phyloP scores from a whole-genome alignment of 2,888 invertebrate species.

The Phyto melanocephala region DNA sequence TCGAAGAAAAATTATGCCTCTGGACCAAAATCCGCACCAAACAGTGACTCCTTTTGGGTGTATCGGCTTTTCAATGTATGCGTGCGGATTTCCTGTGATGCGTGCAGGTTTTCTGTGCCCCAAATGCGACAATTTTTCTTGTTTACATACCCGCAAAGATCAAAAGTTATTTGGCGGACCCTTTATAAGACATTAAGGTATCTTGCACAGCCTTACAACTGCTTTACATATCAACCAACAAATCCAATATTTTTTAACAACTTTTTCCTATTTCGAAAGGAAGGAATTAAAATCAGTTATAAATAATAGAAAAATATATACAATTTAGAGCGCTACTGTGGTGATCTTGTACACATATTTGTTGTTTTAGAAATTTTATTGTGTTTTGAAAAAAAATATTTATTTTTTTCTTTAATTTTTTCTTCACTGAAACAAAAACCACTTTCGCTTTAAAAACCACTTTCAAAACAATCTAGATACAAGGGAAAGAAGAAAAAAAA shows the following conservation, averaged over 20 bases:
- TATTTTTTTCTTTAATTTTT: conserved; percentile 39
- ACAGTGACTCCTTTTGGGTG: too few relatives aligned
- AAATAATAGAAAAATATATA: not conserved
- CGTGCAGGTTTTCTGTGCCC: too few relatives aligned
- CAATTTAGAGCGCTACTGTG: conserved; percentile 14
- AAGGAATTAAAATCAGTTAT: conserved; percentile 55
- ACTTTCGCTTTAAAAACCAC: conserved; percentile 61
- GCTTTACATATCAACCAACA: too few relatives aligned
- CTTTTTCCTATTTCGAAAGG: conserved; percentile 56
- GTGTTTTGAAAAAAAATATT: conserved; percentile 13
- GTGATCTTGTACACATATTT: conserved; percentile 11
- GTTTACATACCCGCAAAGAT: too few relatives aligned
- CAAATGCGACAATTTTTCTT: too few relatives aligned
- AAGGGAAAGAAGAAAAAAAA: not conserved
- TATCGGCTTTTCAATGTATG: too few relatives aligned
- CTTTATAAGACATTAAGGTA: too few relatives aligned
- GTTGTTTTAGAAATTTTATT: conserved; percentile 33
- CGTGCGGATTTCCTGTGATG: too few relatives aligned
- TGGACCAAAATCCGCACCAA: too few relatives aligned
- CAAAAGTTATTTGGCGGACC: too few relatives aligned
- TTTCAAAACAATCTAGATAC: conserved; percentile 62
- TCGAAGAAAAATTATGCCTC: too few relatives aligned
- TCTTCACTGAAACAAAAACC: conserved; percentile 47
- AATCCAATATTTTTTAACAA: not conserved
- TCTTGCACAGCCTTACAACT: too few relatives aligned